Conservation (phyloP, 2,888 invertebrate species). For the Alloplasta piceator region DNA sequence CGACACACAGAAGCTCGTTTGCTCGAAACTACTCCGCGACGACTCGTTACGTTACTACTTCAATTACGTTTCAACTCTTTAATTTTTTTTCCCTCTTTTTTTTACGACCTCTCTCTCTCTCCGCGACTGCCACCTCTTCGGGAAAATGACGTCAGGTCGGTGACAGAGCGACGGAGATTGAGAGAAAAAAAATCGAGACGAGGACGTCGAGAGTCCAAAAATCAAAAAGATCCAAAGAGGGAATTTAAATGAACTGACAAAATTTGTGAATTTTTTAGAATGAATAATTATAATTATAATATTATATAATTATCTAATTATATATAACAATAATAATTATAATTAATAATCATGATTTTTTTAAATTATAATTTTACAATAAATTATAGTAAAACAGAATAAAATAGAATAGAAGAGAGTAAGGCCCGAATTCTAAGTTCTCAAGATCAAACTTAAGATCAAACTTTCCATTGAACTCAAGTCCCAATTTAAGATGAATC, state of each 20-base stretch:
- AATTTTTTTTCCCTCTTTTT: background rate
- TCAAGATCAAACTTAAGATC: too few relatives aligned
- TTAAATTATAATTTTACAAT: too few relatives aligned
- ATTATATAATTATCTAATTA: background rate
- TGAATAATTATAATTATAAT: background rate
- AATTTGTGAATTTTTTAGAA: background rate
- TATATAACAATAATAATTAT: too few relatives aligned
- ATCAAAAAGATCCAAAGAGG: background rate
- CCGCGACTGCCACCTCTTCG: slow-evolving; percentile 5
- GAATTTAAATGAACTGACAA: too few relatives aligned
- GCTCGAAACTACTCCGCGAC: slow-evolving; percentile 38
- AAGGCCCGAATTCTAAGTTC: too few relatives aligned
- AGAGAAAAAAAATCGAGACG: background rate
- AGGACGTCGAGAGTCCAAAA: background rate
- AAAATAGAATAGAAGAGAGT: too few relatives aligned
- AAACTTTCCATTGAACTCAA: too few relatives aligned
- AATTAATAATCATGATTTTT: too few relatives aligned
- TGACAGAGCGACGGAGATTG: too few relatives aligned
- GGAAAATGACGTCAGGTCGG: slow-evolving; percentile 7
- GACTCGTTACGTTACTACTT: slow-evolving; percentile 55
- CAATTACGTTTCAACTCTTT: slow-evolving; percentile 52
- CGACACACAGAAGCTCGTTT: slow-evolving; percentile 36
- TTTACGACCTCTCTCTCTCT: slow-evolving; percentile 8
- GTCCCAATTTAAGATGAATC: too few relatives aligned
- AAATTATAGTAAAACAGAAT: too few relatives aligned